Evolutionary conservation across 2,888 invertebrate genomes (phyloP).

Genomic region (Pollenia amentaria): DNA sequence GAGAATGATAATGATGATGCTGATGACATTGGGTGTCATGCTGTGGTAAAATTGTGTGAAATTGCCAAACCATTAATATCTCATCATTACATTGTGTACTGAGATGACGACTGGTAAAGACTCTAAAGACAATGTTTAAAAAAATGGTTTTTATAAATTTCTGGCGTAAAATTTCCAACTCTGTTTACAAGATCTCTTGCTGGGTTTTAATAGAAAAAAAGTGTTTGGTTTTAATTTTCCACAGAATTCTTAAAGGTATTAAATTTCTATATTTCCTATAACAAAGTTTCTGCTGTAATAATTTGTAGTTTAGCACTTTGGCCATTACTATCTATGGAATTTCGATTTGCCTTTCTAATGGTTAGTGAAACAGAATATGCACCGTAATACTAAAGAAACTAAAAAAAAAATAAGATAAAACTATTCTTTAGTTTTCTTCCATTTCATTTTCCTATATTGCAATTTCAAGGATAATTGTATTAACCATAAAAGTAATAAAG

Average conservation of each 20-base stretch:
- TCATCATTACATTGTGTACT: constrained; percentile 73
- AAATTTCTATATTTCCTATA: constrained; percentile 43
- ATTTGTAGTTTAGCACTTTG: constrained; percentile 43
- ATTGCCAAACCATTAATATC: constrained; percentile 76
- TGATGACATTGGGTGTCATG: constrained; percentile 69
- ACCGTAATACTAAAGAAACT: too few relatives aligned
- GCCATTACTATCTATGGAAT: constrained; percentile 48
- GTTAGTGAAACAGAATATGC: not conserved
- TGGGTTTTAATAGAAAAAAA: constrained; percentile 37
- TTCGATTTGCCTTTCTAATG: constrained; percentile 28
- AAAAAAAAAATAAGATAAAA: too few relatives aligned
- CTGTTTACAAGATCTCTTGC: constrained; percentile 55
- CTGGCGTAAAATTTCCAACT: not conserved
- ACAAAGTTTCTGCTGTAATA: constrained; percentile 5
- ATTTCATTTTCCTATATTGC: not conserved
- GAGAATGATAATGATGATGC: constrained; percentile 27
- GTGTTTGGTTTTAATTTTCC: constrained; percentile 40
- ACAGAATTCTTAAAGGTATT: constrained; percentile 50
- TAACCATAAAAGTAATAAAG: constrained; percentile 72
- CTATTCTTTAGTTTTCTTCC: not conserved
- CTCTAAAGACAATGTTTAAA: constrained; percentile 41
- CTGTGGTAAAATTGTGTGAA: constrained; percentile 74
- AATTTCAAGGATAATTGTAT: constrained; percentile 73
- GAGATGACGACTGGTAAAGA: constrained; percentile 28
- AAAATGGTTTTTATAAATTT: not conserved